phyloP scores from a whole-genome alignment of 2,113 vertebrate species.

The Bos javanicus region DNA sequence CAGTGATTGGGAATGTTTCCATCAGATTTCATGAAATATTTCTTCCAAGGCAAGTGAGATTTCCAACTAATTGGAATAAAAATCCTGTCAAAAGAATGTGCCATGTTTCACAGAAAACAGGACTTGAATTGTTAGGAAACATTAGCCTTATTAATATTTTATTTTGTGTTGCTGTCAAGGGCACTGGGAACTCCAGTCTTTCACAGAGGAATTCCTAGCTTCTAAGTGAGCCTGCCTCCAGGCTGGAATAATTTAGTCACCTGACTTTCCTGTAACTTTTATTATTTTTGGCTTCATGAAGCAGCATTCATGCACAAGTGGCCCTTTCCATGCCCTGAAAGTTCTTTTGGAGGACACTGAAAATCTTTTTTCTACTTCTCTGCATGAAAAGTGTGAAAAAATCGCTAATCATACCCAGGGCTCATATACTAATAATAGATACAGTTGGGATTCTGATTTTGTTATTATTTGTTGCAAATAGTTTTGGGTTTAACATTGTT shows the following conservation, averaged over 20 bases:
- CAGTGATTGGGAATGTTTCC: background rate
- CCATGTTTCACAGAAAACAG: constrained; percentile 30
- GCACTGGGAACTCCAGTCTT: background rate
- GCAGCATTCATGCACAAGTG: constrained; percentile 33
- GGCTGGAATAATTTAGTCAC: constrained; percentile 68
- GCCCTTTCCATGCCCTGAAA: constrained; percentile 28
- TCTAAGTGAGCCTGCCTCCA: constrained; percentile 33
- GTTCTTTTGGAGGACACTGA: constrained; percentile 49
- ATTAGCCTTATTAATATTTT: constrained; percentile 43
- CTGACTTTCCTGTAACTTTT: constrained; percentile 50
- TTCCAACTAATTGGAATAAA: constrained; percentile 35
- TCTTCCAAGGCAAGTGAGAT: background rate
- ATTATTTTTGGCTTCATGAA: constrained; percentile 63
- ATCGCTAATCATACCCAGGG: background rate
- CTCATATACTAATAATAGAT: background rate
- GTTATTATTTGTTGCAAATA: background rate
- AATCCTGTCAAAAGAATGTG: constrained; percentile 46
- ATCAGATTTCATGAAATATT: background rate
- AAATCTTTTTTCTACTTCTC: background rate
- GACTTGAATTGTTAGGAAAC: constrained; percentile 10
- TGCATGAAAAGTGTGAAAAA: background rate
- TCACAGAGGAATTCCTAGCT: constrained; percentile 9
- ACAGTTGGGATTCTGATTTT: background rate
- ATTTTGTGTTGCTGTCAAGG: constrained; percentile 41
- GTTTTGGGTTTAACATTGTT: background rate